A percentile compares a stretch with the other conserved stretches of the same genome.
phyloP scores from a whole-genome alignment of 2,113 vertebrate species.

The Tragelaphus scriptus region DNA sequence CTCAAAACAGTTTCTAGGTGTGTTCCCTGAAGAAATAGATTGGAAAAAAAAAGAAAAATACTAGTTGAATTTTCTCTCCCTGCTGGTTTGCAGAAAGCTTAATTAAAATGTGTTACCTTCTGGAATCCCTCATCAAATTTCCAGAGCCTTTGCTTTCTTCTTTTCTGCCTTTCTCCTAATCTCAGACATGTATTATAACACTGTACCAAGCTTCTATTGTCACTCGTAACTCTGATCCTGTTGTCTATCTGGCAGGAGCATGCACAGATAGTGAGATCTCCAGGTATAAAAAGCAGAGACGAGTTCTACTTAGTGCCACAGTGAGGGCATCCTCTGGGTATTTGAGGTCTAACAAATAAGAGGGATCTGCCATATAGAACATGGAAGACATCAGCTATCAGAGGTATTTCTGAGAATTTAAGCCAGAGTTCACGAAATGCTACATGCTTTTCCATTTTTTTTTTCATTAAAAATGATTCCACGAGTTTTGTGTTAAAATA shows the following conservation, averaged over 20 bases:
- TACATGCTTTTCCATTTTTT: background rate
- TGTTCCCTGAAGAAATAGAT: constrained; percentile 17
- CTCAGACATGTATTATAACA: background rate
- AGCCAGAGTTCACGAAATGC: background rate
- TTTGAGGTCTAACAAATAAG: background rate
- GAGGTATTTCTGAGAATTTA: background rate
- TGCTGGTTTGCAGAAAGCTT: background rate
- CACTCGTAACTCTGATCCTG: background rate
- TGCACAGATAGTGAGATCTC: background rate
- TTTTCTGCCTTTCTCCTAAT: background rate
- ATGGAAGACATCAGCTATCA: background rate
- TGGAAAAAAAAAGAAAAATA: constrained; percentile 40
- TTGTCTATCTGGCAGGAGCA: background rate
- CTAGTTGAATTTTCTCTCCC: constrained; percentile 3
- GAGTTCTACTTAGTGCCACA: background rate
- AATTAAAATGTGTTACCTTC: constrained; percentile 42
- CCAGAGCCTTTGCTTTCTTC: background rate
- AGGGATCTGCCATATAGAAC: background rate
- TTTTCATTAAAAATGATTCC: background rate
- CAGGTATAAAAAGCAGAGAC: background rate
- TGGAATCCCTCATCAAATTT: background rate
- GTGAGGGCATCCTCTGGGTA: background rate
- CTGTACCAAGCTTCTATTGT: background rate
- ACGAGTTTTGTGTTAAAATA: background rate
- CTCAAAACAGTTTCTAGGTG: constrained; percentile 7